A percentile compares a stretch with the other conserved stretches of the same genome.
phyloP scores from a whole-genome alignment of 2,797 vertebrate genomes.

The Crypturellus tataupa region DNA sequence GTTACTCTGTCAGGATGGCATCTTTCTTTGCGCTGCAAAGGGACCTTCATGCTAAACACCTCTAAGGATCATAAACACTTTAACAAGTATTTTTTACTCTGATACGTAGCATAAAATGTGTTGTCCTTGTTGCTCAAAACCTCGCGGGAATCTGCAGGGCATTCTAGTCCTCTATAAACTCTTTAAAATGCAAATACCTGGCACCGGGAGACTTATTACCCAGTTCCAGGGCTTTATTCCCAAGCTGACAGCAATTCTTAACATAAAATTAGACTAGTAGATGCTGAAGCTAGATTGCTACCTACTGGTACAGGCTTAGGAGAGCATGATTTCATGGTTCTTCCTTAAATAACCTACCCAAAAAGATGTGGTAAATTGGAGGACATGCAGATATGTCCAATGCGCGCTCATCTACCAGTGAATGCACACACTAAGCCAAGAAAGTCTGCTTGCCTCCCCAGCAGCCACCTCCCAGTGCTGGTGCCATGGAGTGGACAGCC shows the following conservation, averaged over 20 bases:
- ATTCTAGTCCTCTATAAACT: not conserved
- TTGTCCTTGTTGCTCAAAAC: not conserved
- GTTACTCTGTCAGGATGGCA: not conserved
- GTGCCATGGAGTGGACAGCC: not conserved
- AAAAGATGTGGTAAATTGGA: not conserved
- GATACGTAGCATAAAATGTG: not conserved
- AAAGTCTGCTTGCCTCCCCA: not conserved
- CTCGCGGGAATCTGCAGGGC: not conserved
- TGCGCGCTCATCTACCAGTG: not conserved
- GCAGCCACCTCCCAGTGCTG: not conserved
- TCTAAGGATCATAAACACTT: not conserved
- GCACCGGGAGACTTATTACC: not conserved
- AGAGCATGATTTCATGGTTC: not conserved
- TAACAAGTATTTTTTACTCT: not conserved
- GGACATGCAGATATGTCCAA: fast-evolving
- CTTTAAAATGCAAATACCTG: not conserved
- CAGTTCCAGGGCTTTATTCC: not conserved
- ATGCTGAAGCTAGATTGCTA: not conserved
- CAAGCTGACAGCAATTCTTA: not conserved
- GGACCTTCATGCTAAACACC: not conserved
- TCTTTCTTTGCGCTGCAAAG: not conserved
- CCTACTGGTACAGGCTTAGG: not conserved
- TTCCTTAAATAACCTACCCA: not conserved
- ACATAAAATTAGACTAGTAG: not conserved
- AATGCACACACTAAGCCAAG: not conserved